phyloP scores from a whole-genome alignment of 2,797 vertebrate genomes.

The Rhincodon typus region DNA sequence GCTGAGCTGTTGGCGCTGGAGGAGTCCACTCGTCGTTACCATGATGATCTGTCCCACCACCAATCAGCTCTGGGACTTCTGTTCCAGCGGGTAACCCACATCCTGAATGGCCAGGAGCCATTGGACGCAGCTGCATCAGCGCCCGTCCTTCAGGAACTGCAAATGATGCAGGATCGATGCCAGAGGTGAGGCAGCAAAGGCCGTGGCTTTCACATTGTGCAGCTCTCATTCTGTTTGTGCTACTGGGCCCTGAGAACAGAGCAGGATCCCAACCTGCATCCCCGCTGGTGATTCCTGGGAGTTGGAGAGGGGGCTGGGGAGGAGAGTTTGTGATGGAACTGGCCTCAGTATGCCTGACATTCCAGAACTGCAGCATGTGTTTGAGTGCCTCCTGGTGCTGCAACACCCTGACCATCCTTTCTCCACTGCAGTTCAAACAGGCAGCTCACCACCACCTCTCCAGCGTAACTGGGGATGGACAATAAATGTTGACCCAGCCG shows the following conservation, averaged over 20 bases:
- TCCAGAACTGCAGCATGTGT: not conserved
- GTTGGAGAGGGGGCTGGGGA: not conserved
- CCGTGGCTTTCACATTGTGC: not conserved
- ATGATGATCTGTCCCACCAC: slow-evolving; percentile 71
- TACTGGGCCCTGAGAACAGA: not conserved
- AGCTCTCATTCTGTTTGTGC: not conserved
- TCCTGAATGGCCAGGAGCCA: slow-evolving; percentile 60
- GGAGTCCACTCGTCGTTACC: slow-evolving; percentile 60
- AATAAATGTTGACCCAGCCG: not conserved
- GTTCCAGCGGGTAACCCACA: slow-evolving; percentile 60
- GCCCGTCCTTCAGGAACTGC: slow-evolving; percentile 66
- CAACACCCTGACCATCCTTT: not conserved
- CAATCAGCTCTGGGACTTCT: slow-evolving; percentile 68
- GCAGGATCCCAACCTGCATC: not conserved
- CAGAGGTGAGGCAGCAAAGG: slow-evolving; percentile 59
- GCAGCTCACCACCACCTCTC: not conserved
- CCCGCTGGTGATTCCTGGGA: not conserved
- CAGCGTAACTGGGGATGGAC: not conserved
- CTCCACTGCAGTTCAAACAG: not conserved
- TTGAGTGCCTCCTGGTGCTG: not conserved
- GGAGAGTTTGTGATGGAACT: not conserved
- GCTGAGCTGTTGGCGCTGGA: slow-evolving; percentile 70
- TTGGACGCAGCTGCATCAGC: slow-evolving; percentile 52
- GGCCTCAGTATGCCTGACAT: not conserved
- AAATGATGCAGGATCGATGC: slow-evolving; percentile 67